Base-by-base conservation (phyloP, 1,140 invertebrate genomes). In the Luehdorfia chinensis region DNA sequence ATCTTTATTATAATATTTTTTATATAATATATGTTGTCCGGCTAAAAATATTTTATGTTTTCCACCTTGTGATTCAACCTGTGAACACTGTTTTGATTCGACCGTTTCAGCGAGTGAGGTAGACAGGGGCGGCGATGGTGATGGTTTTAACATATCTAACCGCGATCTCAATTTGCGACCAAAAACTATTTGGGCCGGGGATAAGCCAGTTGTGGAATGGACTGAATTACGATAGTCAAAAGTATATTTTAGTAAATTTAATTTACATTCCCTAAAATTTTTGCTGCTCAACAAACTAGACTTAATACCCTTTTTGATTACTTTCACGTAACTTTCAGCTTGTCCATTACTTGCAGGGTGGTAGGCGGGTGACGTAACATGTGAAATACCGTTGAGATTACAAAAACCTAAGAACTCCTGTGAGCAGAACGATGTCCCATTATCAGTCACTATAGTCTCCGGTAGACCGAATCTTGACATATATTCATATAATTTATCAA, bases 161-260 rank as follows among this genome's bases (percentile, higher is more conserved):
- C 55, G 51, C 2, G 55, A 49, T 12, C 52, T 21, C 3, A 63
- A 16, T 33, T 55, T 52, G 1, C 33, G 51, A 13, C 55, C 59
- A 37, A 55, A 63, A 4, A 63, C 55, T 25, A 55, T 34, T 28
- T 58, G 21, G 5, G 59, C 44, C 4, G 59, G 59, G 6, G 59
- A 55, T 9, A 9, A 2, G 0, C 43, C 47, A 2, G 52, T 57
- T 1, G 47, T 46, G 7, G 44, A 30, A 28, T 57, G 50, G 6
- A 54, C 9, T 4, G 54, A 62, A 28, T 64, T 59, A 9, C 56
- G 41, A 14, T 59, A 54, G 12, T 59, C 53, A 23, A 59, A 51
- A n/a, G n/a, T n/a, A n/a, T n/a, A n/a, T n/a, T n/a, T n/a, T n/a
- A n/a, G n/a, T n/a, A n/a, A n/a, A n/a, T 50, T 49, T 13, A 21